Evolutionary conservation across 1,140 invertebrate genomes (phyloP), one percentile per base, ranked within the genome.

Genomic region (Venturia canescens): DNA sequence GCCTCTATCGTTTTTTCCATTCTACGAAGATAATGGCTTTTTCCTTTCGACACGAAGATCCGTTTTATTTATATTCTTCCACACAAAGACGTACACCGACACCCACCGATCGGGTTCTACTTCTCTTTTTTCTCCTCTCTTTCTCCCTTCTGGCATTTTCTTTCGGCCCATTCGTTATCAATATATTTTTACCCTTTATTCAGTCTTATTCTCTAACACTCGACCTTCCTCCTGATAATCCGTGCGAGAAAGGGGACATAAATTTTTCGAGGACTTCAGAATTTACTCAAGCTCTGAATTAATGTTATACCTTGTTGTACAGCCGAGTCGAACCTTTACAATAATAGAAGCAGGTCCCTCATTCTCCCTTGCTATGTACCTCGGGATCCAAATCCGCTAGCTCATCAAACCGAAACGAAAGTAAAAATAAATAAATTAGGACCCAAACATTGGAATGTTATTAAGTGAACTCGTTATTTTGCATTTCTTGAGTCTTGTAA

Each of bases 1-100:
- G 26, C 50, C 57, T 31, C 31, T 34, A 53, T 63, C 29, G 75
- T 77, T 77, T 76, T 63, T 77, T 66, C 75, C 75, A 77, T 77
- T 77, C 66, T 77, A 44, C 57, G 48, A 77, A 77, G 75, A 63
- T 77, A 77, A 77, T 77, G 75, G 75, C 75, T 77, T 77, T 76
- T 77, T 63, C 75, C 60, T 38, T 31, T 66, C 57, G 75, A 77
- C 75, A 77, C 75, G 75, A 66, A 77, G 75, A 77, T 77, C 75
- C 75, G 75, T 26, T 77, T 77, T 66, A 77, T 77, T 77, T 77
- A 77, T 77, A 77, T 63, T 77, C 75, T 44, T 29, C 23, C 57
- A 31, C 50, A 77, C 75, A 57, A 63, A 77, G 57, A 66, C 74
- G 38, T 23, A 76, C 75, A 77, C 75, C 29, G 60, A 66, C 75